Percentiles rank a stretch among this genome's conserved stretches.
Conservation (phyloP, 2,888 invertebrate genomes). For the Nasonovia ribisnigri region DNA sequence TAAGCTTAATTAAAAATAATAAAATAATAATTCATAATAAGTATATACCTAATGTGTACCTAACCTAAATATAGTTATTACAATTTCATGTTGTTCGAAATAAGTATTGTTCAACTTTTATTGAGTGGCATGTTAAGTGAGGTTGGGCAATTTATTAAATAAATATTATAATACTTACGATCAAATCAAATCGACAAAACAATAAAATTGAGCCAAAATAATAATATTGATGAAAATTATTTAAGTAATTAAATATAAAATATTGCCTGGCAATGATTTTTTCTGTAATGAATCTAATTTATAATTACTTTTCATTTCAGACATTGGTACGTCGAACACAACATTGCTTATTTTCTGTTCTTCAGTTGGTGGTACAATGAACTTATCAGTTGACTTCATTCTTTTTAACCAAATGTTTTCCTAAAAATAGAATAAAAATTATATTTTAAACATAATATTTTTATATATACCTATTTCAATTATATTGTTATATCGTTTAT, state of each 20-base stretch:
- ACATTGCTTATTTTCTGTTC: not conserved
- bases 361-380: constrained; percentile 21
- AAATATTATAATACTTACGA: not conserved
- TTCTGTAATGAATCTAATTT: not conserved
- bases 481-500: not conserved
- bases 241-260: not conserved
- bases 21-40: not conserved
- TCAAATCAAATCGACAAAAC: not conserved
- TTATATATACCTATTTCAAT: not conserved
- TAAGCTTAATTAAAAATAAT: not conserved
- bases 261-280: constrained; percentile 22
- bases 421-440: constrained; percentile 38
- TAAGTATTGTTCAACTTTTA: not conserved
- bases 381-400: constrained; percentile 41
- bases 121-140: not conserved
- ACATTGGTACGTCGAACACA: constrained; percentile 45
- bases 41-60: not conserved
- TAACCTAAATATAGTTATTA: not conserved
- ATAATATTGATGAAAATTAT: not conserved
- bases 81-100: not conserved
- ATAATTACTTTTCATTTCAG: constrained; percentile 49
- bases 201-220: not conserved
- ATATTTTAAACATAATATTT: not conserved
- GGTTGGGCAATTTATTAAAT: not conserved
- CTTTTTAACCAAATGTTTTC: constrained; percentile 35